Percentiles rank a stretch among this genome's conserved stretches.
phyloP scores from a whole-genome alignment of 37 sponge, comb jelly and placozoan species.

The Crambe crambe region DNA sequence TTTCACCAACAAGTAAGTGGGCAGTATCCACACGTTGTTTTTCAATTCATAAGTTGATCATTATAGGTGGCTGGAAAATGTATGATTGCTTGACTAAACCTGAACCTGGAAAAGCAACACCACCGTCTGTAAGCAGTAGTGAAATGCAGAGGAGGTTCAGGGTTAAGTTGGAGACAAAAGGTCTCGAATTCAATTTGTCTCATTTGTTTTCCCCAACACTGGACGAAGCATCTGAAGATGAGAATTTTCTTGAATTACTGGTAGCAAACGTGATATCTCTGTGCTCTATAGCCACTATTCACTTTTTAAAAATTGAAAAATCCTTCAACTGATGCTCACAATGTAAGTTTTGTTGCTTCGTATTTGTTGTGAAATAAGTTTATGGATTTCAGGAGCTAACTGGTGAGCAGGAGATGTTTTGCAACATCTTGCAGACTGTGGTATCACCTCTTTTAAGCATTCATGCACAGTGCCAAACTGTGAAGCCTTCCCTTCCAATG shows the following conservation, averaged over 20 bases:
- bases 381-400: slow-evolving; percentile 11
- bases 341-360: background rate
- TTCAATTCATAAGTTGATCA: background rate
- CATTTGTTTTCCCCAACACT: slow-evolving; percentile 11
- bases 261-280: background rate
- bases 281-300: slow-evolving; percentile 13
- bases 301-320: slow-evolving; percentile 4
- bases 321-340: background rate
- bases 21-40: background rate
- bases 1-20: slow-evolving; percentile 11
- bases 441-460: slow-evolving; percentile 1
- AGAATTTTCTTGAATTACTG: background rate
- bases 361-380: background rate
- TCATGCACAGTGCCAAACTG: slow-evolving; percentile 13
- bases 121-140: slow-evolving; percentile 3
- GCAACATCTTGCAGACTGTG: slow-evolving; percentile 16
- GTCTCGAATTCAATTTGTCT: background rate
- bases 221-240: background rate
- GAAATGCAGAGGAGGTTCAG: background rate
- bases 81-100: slow-evolving; percentile 2
- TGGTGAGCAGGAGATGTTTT: slow-evolving; percentile 15
- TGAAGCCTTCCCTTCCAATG: slow-evolving; percentile 3
- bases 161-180: background rate
- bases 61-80: slow-evolving; percentile 4
- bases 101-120: slow-evolving; percentile 11